Conservation (phyloP, 2,888 invertebrate genomes). For the Tachystola acroxantha region DNA sequence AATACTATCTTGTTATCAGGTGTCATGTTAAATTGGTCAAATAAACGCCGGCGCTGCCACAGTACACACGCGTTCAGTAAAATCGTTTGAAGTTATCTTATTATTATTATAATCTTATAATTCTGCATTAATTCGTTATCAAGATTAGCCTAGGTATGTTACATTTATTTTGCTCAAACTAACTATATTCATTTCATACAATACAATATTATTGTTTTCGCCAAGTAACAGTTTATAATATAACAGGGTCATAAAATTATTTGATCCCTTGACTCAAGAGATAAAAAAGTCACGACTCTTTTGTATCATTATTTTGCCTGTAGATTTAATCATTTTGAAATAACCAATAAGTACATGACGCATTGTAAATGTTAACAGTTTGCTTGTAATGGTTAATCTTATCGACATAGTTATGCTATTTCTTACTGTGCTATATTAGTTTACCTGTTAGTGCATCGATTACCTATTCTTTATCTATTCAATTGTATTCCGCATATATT, state of each 20-base stretch:
- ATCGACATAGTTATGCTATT: background rate
- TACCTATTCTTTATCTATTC: too few relatives aligned
- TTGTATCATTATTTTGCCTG: conserved; percentile 6
- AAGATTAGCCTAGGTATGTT: too few relatives aligned
- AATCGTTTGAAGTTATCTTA: background rate
- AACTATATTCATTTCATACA: too few relatives aligned
- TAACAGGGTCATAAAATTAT: too few relatives aligned
- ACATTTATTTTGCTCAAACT: background rate
- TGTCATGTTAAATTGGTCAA: conserved; percentile 27
- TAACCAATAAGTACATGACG: background rate
- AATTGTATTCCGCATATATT: too few relatives aligned
- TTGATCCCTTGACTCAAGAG: conserved; percentile 1
- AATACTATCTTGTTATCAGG: conserved; percentile 28
- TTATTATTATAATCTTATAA: background rate
- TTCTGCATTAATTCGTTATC: too few relatives aligned
- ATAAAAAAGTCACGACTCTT: conserved; percentile 8
- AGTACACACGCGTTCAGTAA: conserved; percentile 28
- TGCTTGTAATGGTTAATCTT: conserved; percentile 6
- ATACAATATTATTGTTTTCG: too few relatives aligned
- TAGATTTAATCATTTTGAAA: conserved; percentile 2
- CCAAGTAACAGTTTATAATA: too few relatives aligned
- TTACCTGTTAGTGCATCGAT: background rate
- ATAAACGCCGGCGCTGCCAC: conserved; percentile 22
- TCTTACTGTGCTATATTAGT: background rate
- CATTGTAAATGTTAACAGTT: conserved; percentile 2